Base-by-base conservation (phyloP, 2,888 invertebrate genomes). In the Drosophila tripunctata region DNA sequence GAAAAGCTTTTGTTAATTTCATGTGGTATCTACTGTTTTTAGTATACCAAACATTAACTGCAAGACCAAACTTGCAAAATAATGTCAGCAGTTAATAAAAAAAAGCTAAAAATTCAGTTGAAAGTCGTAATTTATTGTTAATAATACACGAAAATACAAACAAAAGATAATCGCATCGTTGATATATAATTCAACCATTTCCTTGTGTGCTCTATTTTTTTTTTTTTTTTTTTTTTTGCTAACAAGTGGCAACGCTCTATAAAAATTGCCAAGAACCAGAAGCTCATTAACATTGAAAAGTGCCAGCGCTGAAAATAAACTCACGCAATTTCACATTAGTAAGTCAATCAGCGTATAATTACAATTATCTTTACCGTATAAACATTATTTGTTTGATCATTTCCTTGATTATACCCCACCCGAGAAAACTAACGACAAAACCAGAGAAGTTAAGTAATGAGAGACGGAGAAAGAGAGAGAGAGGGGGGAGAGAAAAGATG, bases 291-390 rank as follows among this genome's bases (percentile, higher is more conserved):
- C 33, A 48, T 48, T 12, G 10, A 36, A n/a, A 33, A 33, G 33
- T 35, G 33, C 33, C 47, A 47, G 10, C 22, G 15, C 33, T 47
- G 33, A 19, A 35, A 30, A 48, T 24, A 8, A 50, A 50, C 50
- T 50, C 36, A 50, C 27, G 17, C 50, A 50, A 17, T 27, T 50
- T 50, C 50, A 19, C 27, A 51, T 51, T 51, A 51, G 21, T 5
- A n/a, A 40, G 36, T 36, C 48, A 48, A 48, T 48, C 48, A 36
- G 24, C 30, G 38, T 27, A 10, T 51, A 51, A 51, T 51, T 51
- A 30, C 50, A 51, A 40, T 51, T 51, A 51, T 51, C 38, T 51
- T 40, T 40, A 51, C 50, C 38, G 50, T 51, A 51, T 40, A 51
- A 51, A 51, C 50, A 51, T 30, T 30, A 27, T 30, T 40, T 30